These are phyloP conservation scores for Baronia brevicornis DNA, from an alignment of 2,888 invertebrate genomes.

Conservation along the genomic window DNA sequence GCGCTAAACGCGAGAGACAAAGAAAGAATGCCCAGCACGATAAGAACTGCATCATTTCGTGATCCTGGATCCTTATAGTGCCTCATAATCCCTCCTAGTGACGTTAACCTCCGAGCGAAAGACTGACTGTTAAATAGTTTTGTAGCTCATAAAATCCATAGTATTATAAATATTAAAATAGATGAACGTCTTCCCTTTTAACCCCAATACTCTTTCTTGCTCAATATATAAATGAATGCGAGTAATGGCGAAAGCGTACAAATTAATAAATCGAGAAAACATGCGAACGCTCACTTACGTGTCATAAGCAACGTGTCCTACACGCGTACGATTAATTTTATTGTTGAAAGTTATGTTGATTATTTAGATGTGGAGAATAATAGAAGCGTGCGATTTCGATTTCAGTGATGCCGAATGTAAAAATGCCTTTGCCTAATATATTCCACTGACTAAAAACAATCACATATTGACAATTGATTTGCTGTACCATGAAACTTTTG, in stretches of 20 bases:
- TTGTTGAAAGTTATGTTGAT: too few relatives aligned
- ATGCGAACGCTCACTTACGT: too few relatives aligned
- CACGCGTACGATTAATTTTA: too few relatives aligned
- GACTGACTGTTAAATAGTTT: constrained; percentile 67
- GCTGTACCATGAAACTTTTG: too few relatives aligned
- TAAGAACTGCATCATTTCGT: constrained; percentile 91
- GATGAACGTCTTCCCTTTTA: constrained; percentile 36
- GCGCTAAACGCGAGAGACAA: constrained; percentile 81
- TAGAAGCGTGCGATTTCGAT: too few relatives aligned
- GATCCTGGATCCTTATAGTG: constrained; percentile 69
- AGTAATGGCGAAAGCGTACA: constrained; percentile 3
- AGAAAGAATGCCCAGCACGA: constrained; percentile 78
- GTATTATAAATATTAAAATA: constrained; percentile 40
- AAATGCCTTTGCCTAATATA: too few relatives aligned
- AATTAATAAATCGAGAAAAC: constrained; percentile 24
- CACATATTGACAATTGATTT: too few relatives aligned
- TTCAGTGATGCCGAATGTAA: too few relatives aligned
- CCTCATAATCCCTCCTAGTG: constrained; percentile 45
- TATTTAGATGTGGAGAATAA: too few relatives aligned
- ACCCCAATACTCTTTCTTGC: constrained; percentile 18
- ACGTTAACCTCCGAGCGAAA: constrained; percentile 67
- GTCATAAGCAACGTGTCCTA: too few relatives aligned
- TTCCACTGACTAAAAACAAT: too few relatives aligned
- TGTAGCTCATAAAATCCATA: constrained; percentile 58
- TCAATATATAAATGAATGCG: too few relatives aligned